phyloP scores from a whole-genome alignment of 2,113 vertebrate species.

The Stictonetta naevosa region DNA sequence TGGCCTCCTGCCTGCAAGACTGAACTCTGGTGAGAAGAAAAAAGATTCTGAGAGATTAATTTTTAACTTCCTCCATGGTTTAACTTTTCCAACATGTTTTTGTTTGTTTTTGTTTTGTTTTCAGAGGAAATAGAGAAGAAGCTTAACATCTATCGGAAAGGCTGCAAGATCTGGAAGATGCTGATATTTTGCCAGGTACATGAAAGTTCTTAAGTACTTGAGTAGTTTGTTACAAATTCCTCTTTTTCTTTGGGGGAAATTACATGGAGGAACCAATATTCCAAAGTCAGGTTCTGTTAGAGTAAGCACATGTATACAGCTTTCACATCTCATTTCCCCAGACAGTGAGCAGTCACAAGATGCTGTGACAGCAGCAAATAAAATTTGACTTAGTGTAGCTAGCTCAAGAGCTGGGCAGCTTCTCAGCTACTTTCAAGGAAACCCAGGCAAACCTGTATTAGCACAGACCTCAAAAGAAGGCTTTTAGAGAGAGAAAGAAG shows the following conservation, averaged over 20 bases:
- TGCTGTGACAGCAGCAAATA: slow-evolving; percentile 25
- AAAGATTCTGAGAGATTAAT: not conserved
- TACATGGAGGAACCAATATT: not conserved
- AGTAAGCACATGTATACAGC: not conserved
- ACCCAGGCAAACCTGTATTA: not conserved
- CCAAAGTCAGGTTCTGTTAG: not conserved
- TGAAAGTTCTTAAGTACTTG: not conserved
- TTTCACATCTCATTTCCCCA: slow-evolving; percentile 8
- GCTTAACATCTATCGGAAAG: slow-evolving; percentile 91
- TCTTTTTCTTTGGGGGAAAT: not conserved
- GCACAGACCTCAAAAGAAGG: not conserved
- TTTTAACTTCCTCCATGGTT: not conserved
- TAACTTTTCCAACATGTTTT: not conserved
- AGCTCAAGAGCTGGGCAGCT: not conserved
- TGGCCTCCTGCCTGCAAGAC: not conserved
- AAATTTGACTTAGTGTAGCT: not conserved
- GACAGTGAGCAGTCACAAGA: not conserved
- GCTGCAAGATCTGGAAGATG: slow-evolving; percentile 97
- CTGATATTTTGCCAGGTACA: slow-evolving; percentile 96
- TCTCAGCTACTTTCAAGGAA: not conserved
- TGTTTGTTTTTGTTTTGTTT: not conserved
- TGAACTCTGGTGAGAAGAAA: not conserved
- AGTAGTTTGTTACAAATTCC: not conserved
- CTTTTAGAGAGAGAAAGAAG: not conserved
- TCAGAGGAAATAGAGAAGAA: slow-evolving; percentile 98